phyloP scores from a whole-genome alignment of 1,140 invertebrate genomes.

The Octopus sinensis region DNA sequence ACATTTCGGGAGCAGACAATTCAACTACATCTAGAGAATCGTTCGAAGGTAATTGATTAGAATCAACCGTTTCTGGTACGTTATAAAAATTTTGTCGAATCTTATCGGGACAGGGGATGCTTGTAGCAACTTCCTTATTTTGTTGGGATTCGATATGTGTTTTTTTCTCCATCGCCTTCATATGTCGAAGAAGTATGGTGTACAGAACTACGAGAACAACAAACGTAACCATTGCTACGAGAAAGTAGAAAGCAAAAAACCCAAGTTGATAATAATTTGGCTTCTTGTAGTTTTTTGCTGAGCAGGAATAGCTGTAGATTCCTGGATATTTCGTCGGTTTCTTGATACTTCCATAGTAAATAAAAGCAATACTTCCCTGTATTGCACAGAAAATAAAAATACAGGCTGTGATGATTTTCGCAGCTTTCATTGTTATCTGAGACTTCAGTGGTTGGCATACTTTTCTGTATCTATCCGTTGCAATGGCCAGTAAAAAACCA shows the following conservation, averaged over 20 bases:
- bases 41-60: neutral
- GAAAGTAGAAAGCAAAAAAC: neutral
- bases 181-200: neutral
- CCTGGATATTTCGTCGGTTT: neutral
- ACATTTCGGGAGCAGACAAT: neutral
- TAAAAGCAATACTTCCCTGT: neutral
- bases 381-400: neutral
- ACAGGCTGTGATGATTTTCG: neutral
- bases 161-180: neutral
- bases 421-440: neutral
- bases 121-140: neutral
- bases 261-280: neutral
- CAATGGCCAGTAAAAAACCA: neutral
- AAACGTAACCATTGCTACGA: neutral
- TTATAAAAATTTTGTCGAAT: neutral
- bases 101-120: neutral
- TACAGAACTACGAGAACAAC: neutral
- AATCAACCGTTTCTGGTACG: neutral
- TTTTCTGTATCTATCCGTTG: neutral
- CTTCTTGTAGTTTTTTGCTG: neutral
- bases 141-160: neutral
- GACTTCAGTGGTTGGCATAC: neutral
- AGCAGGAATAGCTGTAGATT: neutral
- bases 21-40: neutral
- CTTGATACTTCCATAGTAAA: neutral